Percentiles rank a stretch among this genome's conserved stretches.
Conservation (phyloP, 1,140 invertebrate genomes). For the Phthorimaea operculella region DNA sequence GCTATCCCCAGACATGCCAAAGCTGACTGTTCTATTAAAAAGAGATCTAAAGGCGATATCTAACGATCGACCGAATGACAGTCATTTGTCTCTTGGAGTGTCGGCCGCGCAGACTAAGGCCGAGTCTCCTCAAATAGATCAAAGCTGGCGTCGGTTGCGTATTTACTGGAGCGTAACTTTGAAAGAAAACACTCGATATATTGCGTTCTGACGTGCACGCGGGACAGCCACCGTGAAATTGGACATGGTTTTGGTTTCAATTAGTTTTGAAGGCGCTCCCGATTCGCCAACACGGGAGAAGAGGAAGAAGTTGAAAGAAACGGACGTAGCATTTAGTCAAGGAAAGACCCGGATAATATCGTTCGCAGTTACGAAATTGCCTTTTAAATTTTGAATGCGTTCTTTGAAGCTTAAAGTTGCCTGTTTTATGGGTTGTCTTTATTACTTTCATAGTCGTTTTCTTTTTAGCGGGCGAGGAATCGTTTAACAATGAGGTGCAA, state of each 20-base stretch:
- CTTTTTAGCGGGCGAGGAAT: no score
- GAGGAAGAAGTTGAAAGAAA: background rate
- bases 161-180: constrained; percentile 27
- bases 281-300: background rate
- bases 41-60: background rate
- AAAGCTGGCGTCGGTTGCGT: constrained; percentile 18
- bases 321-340: background rate
- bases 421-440: background rate
- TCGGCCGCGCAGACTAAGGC: background rate
- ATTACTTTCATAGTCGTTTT: no score
- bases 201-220: constrained; percentile 7
- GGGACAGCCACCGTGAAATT: constrained; percentile 17
- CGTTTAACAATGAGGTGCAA: no score
- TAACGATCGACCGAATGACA: background rate
- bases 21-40: constrained; percentile 1
- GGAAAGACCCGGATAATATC: background rate
- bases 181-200: constrained; percentile 31
- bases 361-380: background rate
- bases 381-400: background rate
- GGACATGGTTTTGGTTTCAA: constrained; percentile 7
- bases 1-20: background rate
- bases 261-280: background rate
- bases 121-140: constrained; percentile 15
- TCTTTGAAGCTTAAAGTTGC: background rate
- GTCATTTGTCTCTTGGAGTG: constrained; percentile 2